Evolutionary conservation across 1,140 invertebrate genomes (phyloP).

Genomic region (Drosophila biarmipes): DNA sequence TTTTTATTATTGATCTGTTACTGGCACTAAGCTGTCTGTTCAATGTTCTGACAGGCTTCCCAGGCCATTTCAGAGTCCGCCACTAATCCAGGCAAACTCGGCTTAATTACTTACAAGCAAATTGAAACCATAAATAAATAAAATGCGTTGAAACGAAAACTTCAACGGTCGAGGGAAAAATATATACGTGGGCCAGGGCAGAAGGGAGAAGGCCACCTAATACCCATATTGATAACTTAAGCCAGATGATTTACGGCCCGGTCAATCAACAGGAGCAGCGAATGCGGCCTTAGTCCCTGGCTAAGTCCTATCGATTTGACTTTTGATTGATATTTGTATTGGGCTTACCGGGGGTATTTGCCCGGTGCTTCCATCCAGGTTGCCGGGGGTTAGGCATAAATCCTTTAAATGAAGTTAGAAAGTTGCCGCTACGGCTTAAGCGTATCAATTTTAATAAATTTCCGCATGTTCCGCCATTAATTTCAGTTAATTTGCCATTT

Average conservation of each 20-base stretch:
- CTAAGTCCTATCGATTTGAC: slow-evolving; percentile 77
- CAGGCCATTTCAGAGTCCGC: slow-evolving; percentile 52
- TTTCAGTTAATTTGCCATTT: slow-evolving; percentile 82
- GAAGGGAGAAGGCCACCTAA: slow-evolving; percentile 34
- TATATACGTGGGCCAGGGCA: background rate
- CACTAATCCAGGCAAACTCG: slow-evolving; percentile 76
- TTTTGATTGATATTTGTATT: slow-evolving; percentile 76
- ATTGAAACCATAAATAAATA: slow-evolving; percentile 81
- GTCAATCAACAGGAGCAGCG: slow-evolving; percentile 29
- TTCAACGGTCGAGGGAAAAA: slow-evolving; percentile 51
- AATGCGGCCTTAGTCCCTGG: slow-evolving; percentile 34
- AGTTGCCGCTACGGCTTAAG: slow-evolving; percentile 52
- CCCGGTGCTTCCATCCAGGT: slow-evolving; percentile 9
- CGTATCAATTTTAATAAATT: slow-evolving; percentile 82
- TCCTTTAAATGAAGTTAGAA: slow-evolving; percentile 76
- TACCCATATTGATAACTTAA: slow-evolving; percentile 80
- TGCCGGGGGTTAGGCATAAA: slow-evolving; percentile 48
- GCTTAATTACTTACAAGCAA: slow-evolving; percentile 81
- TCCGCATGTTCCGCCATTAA: slow-evolving; percentile 72
- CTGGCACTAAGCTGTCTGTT: slow-evolving; percentile 40
- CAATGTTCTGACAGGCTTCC: slow-evolving; percentile 54
- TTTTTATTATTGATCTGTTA: slow-evolving; percentile 14
- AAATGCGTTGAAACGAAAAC: slow-evolving; percentile 68
- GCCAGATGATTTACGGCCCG: slow-evolving; percentile 70
- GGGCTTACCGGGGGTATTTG: slow-evolving; percentile 48